These are phyloP conservation scores for Lepidurus arcticus DNA, from an alignment of 1,140 invertebrate genomes.

Conservation along the genomic window DNA sequence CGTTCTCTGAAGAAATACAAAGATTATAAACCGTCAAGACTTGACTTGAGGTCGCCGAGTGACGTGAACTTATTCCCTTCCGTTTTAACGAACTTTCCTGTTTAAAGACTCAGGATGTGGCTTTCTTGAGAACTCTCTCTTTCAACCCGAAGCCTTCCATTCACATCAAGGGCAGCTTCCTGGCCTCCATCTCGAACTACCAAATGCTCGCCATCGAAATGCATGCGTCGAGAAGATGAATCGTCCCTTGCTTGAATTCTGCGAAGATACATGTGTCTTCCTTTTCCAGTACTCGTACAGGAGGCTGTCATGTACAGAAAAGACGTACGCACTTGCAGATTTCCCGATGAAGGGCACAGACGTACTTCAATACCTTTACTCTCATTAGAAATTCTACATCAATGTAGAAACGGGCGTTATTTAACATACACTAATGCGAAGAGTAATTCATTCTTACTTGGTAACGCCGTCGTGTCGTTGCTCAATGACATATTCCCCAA, in stretches of 20 bases:
- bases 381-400: neutral
- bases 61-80: too few relatives aligned
- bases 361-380: neutral
- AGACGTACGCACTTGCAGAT: neutral
- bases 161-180: neutral
- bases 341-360: neutral
- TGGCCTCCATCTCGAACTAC: conserved; percentile 4
- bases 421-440: neutral
- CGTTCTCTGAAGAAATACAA: too few relatives aligned
- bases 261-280: neutral
- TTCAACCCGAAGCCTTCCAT: neutral
- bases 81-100: neutral
- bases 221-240: neutral
- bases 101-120: neutral
- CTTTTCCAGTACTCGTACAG: neutral
- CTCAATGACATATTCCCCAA: neutral
- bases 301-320: neutral
- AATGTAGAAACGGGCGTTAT: neutral
- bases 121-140: neutral
- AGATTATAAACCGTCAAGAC: too few relatives aligned
- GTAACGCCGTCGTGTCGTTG: neutral
- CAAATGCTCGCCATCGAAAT: neutral
- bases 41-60: too few relatives aligned
- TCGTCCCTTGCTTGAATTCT: neutral
- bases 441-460: neutral